A percentile compares a stretch with the other conserved stretches of the same genome.
Conservation (phyloP, 2,888 invertebrate species). For the Hemistola chrysoprasaria region DNA sequence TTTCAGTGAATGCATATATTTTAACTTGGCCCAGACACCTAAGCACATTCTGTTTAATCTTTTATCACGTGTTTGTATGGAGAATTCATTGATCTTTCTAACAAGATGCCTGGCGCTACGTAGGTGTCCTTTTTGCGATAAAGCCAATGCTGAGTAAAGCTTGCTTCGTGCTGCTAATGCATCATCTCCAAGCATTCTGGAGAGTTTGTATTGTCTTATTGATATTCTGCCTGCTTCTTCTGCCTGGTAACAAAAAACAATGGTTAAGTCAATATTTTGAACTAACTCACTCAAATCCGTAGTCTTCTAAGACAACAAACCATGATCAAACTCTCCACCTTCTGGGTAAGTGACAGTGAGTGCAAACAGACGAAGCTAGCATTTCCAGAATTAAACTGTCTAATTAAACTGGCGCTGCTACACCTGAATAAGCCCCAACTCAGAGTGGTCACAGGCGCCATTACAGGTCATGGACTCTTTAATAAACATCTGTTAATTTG, state of each 20-base stretch:
- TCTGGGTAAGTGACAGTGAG: too few species aligned
- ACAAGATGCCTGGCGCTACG: slow-evolving; percentile 84
- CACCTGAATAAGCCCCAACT: too few species aligned
- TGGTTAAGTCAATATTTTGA: background rate
- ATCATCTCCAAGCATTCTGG: slow-evolving; percentile 91
- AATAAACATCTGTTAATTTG: too few species aligned
- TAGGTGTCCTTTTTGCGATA: slow-evolving; percentile 90
- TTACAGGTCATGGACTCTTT: too few species aligned
- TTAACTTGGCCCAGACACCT: slow-evolving; percentile 93
- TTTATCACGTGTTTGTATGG: slow-evolving; percentile 78
- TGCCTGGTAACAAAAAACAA: slow-evolving; percentile 82
- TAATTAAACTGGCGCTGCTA: too few species aligned
- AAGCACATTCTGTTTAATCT: slow-evolving; percentile 90
- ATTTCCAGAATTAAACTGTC: too few species aligned
- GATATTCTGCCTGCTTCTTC: slow-evolving; percentile 95
- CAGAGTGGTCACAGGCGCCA: too few species aligned
- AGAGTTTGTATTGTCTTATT: slow-evolving; percentile 90
- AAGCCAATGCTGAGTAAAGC: slow-evolving; percentile 92
- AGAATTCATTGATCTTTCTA: slow-evolving; percentile 58
- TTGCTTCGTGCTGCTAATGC: slow-evolving; percentile 90
- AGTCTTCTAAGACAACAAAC: too few species aligned
- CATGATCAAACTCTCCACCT: too few species aligned
- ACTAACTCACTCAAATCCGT: too few species aligned
- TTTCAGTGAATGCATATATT: slow-evolving; percentile 72
- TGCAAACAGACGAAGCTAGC: too few species aligned